A percentile compares a stretch with the other conserved stretches of the same genome.
Conservation (phyloP, 2,888 invertebrate species). For the Mylabris sibirica region DNA sequence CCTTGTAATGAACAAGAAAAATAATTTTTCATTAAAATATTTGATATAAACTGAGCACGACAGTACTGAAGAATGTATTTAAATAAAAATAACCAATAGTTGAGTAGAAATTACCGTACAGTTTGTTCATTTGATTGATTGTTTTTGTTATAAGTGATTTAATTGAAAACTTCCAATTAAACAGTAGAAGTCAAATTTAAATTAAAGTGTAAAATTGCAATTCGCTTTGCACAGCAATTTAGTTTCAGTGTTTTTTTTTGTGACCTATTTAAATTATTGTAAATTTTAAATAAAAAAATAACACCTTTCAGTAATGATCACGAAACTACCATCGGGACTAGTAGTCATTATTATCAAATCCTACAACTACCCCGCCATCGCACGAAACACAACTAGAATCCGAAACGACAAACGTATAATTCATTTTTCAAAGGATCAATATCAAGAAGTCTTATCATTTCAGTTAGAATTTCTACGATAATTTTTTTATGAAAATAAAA, state of each 20-base stretch:
- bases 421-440: neutral
- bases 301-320: slow-evolving; percentile 34
- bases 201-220: neutral
- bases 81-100: neutral
- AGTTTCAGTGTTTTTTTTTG: slow-evolving; percentile 19
- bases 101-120: neutral
- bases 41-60: too few relatives aligned
- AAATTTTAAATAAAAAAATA: neutral
- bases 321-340: slow-evolving; percentile 30
- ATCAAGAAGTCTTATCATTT: neutral
- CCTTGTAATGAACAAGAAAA: too few relatives aligned
- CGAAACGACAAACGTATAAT: slow-evolving; percentile 3
- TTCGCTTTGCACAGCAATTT: neutral
- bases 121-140: neutral
- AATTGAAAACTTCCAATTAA: neutral
- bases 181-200: neutral
- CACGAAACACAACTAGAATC: slow-evolving; percentile 16
- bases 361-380: slow-evolving; percentile 17
- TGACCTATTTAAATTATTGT: neutral
- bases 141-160: neutral
- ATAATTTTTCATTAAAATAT: too few relatives aligned
- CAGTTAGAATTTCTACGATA: neutral
- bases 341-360: slow-evolving; percentile 25
- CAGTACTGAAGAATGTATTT: neutral
- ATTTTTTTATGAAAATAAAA: neutral